Evolutionary conservation across 1,140 invertebrate species (phyloP).

Genomic region (Idris sp.): DNA sequence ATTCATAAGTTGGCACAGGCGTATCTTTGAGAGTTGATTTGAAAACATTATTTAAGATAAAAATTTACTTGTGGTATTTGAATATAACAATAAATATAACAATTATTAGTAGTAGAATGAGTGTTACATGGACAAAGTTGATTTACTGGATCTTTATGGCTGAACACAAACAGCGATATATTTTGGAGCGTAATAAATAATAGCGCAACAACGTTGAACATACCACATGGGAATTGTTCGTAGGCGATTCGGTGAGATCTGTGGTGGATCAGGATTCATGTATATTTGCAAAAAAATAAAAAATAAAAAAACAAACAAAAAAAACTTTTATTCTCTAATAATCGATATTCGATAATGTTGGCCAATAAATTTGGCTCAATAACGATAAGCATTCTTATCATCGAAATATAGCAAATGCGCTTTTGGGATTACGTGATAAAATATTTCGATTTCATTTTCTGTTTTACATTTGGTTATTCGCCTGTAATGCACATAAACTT

Average conservation of each 20-base stretch:
- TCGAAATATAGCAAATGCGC: slow-evolving; percentile 55
- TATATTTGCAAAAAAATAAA: slow-evolving; percentile 50
- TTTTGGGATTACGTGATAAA: slow-evolving; percentile 60
- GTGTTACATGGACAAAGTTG: too few species aligned
- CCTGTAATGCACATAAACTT: slow-evolving; percentile 30
- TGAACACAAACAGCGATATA: slow-evolving; percentile 48
- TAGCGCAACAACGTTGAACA: slow-evolving; percentile 31
- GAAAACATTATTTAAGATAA: too few species aligned
- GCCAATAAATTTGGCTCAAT: slow-evolving; percentile 64
- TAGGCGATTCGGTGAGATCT: slow-evolving; percentile 46
- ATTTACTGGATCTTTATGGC: slow-evolving; percentile 46
- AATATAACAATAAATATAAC: too few species aligned
- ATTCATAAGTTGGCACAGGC: too few species aligned
- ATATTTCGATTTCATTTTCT: slow-evolving; percentile 53
- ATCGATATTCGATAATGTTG: slow-evolving; percentile 64
- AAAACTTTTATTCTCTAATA: slow-evolving; percentile 48
- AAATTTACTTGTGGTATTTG: too few species aligned
- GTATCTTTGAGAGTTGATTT: too few species aligned
- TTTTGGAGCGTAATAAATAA: slow-evolving; percentile 54
- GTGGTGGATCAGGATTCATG: slow-evolving; percentile 55
- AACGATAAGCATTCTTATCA: slow-evolving; percentile 63
- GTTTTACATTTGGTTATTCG: slow-evolving; percentile 20
- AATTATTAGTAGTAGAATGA: too few species aligned
- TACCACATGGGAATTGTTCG: slow-evolving; percentile 55
- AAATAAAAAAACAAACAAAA: too few species aligned